Base-by-base conservation (phyloP, 2,888 invertebrate species). In the Hypomecis punctinalis region DNA sequence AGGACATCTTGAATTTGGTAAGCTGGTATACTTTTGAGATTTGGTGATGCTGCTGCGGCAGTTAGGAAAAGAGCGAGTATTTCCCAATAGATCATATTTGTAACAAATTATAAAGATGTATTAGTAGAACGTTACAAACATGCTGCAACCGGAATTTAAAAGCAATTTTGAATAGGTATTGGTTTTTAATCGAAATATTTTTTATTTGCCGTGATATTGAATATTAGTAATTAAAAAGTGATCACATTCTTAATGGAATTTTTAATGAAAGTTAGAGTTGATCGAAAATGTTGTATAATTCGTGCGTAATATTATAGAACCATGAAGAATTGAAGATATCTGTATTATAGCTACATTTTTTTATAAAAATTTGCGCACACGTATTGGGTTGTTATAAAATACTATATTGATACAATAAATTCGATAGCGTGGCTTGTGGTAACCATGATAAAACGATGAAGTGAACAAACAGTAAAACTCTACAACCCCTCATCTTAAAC, bases 201-300 rank as follows among this genome's bases (percentile, higher is more conserved):
- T 43, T 46, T 57, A 63, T 53, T n/a, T 0, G 52, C 43, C 63
- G 58, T 63, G 63, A 48, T 39, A 59, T 55, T 63, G 53, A 53
- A 9, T 53, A 47, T 36, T 7, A 33, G 53, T 33, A 42, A 54
- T 58, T 58, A 58, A 57, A 36, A 39, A 8, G 7, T 43, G 6
- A 43, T 42, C 6, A 58, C 54, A 37, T 36, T n/a, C 11, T 33
- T 56, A 23, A 55, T 55, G 46, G 45, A 13, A 8, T 52, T 40
- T 33, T 47, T 40, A n/a, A 52, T 40, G 9, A 40, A 39, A n/a
- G 13, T 33, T 8, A n/a, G 48, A 4, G 11, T 37, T 37, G 37
- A 51, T 51, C 5, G 13, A 47, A 46, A 4, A 2, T 23, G 23
- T 56, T 40, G 9, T 47, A 37, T 39, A 10, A 35, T 42, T 23